These are phyloP conservation scores for Campaea margaritaria DNA, from an alignment of 2,888 invertebrate genomes.

Conservation along the genomic window DNA sequence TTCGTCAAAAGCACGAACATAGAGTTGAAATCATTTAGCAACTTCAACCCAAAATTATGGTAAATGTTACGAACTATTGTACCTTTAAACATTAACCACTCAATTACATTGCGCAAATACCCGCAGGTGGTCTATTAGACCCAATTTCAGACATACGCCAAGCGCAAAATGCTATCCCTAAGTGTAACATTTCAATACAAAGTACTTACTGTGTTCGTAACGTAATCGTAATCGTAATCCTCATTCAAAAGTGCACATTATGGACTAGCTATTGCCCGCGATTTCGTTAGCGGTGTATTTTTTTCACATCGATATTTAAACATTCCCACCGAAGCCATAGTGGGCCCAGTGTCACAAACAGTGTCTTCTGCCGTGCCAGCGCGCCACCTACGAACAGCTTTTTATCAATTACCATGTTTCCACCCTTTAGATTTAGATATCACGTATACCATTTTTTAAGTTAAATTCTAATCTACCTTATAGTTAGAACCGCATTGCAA, in stretches of 20 bases:
- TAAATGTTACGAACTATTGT: constrained; percentile 59
- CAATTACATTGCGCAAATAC: constrained; percentile 64
- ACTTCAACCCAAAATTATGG: constrained; percentile 68
- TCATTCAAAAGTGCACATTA: not conserved
- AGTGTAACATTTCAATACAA: constrained; percentile 26
- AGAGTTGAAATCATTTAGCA: constrained; percentile 63
- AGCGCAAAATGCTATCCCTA: constrained; percentile 28
- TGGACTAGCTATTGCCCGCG: not conserved
- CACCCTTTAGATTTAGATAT: no score
- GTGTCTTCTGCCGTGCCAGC: no score
- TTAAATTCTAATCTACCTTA: no score
- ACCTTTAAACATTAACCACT: constrained; percentile 57
- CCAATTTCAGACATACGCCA: constrained; percentile 23
- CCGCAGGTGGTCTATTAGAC: constrained; percentile 51
- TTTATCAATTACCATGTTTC: no score
- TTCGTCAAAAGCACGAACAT: constrained; percentile 63
- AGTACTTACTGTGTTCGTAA: constrained; percentile 1
- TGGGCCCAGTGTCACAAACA: no score
- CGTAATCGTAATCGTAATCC: no score
- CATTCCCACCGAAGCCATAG: no score
- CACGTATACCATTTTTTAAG: no score
- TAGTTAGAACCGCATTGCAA: no score
- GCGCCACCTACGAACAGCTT: no score
- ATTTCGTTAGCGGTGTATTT: no score
- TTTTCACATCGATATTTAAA: no score